Conservation (phyloP, 2,113 vertebrate species). For the Penelope pileata region DNA sequence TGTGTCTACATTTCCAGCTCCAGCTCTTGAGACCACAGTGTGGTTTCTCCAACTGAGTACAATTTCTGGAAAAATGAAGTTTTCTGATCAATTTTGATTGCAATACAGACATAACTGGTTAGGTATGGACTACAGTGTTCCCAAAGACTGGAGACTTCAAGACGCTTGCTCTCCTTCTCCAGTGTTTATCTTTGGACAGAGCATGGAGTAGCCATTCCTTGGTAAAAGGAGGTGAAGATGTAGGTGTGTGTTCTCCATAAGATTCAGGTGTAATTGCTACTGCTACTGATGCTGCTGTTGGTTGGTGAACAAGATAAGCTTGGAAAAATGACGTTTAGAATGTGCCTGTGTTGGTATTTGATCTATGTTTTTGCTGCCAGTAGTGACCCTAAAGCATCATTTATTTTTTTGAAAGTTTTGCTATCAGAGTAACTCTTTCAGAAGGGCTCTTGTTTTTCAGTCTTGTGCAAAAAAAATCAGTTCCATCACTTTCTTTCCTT, state of each 20-base stretch:
- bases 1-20: background rate
- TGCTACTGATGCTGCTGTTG: background rate
- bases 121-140: background rate
- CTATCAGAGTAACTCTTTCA: background rate
- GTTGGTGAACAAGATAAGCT: background rate
- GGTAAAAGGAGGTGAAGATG: background rate
- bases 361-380: background rate
- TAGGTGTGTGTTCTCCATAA: background rate
- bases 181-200: background rate
- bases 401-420: constrained; percentile 12
- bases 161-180: background rate
- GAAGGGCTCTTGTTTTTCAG: background rate
- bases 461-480: background rate
- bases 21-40: background rate
- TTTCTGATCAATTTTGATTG: background rate
- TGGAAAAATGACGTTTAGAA: background rate
- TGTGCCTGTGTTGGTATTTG: background rate
- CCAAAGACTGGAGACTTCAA: background rate
- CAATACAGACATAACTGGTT: background rate
- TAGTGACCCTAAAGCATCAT: background rate
- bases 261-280: background rate
- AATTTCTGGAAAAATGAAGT: background rate
- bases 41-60: background rate
- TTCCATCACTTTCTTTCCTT: background rate
- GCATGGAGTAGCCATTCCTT: background rate